phyloP scores from a whole-genome alignment of 1,140 invertebrate genomes.

The Drosophila varians region DNA sequence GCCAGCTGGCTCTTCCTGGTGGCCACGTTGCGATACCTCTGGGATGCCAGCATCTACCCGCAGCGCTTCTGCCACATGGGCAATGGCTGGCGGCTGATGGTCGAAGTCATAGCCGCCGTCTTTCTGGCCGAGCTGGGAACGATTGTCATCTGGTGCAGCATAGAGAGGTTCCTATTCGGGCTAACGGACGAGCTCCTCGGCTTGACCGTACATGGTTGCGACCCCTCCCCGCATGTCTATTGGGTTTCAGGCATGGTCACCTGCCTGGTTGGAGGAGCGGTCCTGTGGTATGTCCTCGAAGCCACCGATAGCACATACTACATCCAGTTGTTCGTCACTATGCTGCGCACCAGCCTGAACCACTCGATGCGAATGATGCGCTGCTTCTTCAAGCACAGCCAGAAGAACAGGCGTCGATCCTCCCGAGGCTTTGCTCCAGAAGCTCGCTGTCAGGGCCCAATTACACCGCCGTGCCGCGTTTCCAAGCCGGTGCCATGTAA shows the following conservation, averaged over 20 bases:
- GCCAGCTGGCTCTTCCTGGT: slow-evolving; percentile 53
- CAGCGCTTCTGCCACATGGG: slow-evolving; percentile 40
- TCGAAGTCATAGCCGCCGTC: slow-evolving; percentile 38
- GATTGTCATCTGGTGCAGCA: slow-evolving; percentile 53
- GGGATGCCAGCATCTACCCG: slow-evolving; percentile 49
- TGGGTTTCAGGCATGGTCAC: slow-evolving; percentile 36
- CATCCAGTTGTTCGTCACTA: background rate
- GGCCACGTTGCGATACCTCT: slow-evolving; percentile 37
- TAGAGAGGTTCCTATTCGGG: slow-evolving; percentile 41
- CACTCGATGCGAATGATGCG: slow-evolving; percentile 4
- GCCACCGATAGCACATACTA: slow-evolving; percentile 36
- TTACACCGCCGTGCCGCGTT: background rate
- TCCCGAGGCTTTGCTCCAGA: too few species aligned
- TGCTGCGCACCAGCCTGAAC: background rate
- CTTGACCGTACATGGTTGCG: background rate
- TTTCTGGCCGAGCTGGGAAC: slow-evolving; percentile 42
- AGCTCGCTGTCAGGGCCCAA: background rate
- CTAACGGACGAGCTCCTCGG: slow-evolving; percentile 6
- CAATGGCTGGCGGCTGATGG: slow-evolving; percentile 19
- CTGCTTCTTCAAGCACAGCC: background rate
- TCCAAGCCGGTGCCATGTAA: background rate
- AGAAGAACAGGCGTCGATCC: background rate
- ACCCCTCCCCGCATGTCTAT: slow-evolving; percentile 8
- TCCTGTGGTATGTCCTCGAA: slow-evolving; percentile 42
- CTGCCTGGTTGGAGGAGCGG: background rate